Evolutionary conservation across 1,140 invertebrate species (phyloP), one percentile per base, ranked within the genome.

Genomic region (Lasaia peninsularis): DNA sequence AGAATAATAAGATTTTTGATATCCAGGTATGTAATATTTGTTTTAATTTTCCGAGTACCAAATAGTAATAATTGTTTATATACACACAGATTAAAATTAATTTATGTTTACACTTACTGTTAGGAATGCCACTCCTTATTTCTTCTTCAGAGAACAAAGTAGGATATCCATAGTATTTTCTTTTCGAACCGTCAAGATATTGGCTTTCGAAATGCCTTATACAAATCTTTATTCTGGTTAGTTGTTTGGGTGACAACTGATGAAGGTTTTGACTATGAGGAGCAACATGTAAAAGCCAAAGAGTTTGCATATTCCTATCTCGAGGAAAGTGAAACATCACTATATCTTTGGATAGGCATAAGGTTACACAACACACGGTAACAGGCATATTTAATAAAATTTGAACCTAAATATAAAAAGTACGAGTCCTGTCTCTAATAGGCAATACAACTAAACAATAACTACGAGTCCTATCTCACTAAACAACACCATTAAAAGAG

Each of bases 111-210:
- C 35, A 12, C 14, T 52, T 51, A 44, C 50, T 52, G 52, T 21
- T 31, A 49, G 31, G 20, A 56, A 57, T 37, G 50, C 60, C 24
- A 44, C 16, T 37, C 52, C 40, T 57, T 48, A 59, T 32, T 37
- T 37, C n/a, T 5, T 12, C 34, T 37, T 37, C 34, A 37, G 34
- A 12, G 14, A 37, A 37, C 14, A 37, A n/a, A 37, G 34, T 37
- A 12, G 34, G 34, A 37, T 14, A 37, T n/a, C 34, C 34, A 37
- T 37, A 1, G 34, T 37, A 37, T 37, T 37, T 37, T 37, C 34
- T 37, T 14, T 37, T 37, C 7, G 2, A 37, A 1, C 34, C 34
- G 1, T 14, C 34, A 37, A 37, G 34, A 37, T 37, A 16, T 7
- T 40, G 35, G 16, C 35, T 40, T 40, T 40, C 35, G 16, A 40